Conservation (phyloP, 2,113 vertebrate genomes). For the Meriones unguiculatus region DNA sequence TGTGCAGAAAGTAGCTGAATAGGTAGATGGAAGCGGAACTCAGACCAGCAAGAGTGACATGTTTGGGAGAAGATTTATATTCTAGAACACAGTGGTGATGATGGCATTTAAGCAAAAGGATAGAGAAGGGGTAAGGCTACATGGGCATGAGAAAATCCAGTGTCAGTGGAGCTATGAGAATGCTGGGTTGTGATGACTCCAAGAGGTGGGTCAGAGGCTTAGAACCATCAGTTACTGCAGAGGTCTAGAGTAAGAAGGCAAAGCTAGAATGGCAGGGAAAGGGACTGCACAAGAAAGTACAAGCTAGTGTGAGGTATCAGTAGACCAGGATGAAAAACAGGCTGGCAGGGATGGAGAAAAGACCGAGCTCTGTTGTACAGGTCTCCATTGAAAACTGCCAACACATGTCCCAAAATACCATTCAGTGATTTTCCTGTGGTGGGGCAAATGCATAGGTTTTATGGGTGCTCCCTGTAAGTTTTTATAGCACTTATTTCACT, state of each 20-base stretch:
- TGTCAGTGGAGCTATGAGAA: not conserved
- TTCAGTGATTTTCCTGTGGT: not conserved
- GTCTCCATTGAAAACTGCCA: not conserved
- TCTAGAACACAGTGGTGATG: too few relatives aligned
- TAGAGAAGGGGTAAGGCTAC: not conserved
- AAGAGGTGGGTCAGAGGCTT: not conserved
- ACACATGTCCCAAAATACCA: not conserved
- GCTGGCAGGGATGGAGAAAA: not conserved
- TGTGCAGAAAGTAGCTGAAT: not conserved
- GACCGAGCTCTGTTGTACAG: not conserved
- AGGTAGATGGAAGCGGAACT: not conserved
- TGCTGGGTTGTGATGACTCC: not conserved
- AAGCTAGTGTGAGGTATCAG: not conserved
- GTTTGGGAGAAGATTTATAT: not conserved
- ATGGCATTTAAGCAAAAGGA: not conserved
- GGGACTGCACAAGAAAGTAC: not conserved
- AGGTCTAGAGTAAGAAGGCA: not conserved
- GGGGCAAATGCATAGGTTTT: not conserved
- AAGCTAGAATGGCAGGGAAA: not conserved
- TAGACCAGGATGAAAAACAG: not conserved
- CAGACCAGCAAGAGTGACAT: not conserved
- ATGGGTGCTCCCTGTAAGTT: not conserved
- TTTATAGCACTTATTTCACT: not conserved
- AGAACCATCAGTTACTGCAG: not conserved
- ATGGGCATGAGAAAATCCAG: not conserved